Evolutionary conservation across 2,113 vertebrate species (phyloP).

Genomic region (Nanorana parkeri): DNA sequence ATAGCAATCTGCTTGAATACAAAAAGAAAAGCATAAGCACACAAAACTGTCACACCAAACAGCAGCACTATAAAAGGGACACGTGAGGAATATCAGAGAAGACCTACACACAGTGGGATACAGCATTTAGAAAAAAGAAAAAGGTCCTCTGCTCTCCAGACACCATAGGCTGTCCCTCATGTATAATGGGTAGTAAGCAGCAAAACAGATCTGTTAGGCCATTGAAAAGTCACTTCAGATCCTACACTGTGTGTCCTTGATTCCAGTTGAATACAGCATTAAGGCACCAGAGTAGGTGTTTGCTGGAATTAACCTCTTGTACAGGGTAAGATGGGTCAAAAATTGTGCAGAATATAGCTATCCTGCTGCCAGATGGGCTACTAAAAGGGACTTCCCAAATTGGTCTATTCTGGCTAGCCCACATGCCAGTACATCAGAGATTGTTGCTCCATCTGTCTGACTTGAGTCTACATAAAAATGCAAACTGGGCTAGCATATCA

Average conservation of each 20-base stretch:
- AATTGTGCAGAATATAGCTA: too few relatives aligned
- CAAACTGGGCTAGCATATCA: too few relatives aligned
- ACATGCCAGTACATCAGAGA: too few relatives aligned
- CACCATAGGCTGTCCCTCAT: neutral
- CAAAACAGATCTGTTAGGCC: neutral
- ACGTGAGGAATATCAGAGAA: constrained; percentile 5
- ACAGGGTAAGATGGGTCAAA: neutral
- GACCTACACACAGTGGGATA: neutral
- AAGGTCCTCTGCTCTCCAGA: neutral
- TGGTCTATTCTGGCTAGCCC: too few relatives aligned
- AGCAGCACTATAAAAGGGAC: constrained; percentile 12
- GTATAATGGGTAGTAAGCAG: constrained; percentile 8
- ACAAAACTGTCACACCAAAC: constrained; percentile 7
- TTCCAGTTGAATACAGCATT: constrained; percentile 3
- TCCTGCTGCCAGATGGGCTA: too few relatives aligned
- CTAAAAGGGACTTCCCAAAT: too few relatives aligned
- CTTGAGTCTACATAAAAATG: too few relatives aligned
- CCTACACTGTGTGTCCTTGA: neutral
- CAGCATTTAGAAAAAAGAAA: neutral
- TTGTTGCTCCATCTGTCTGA: too few relatives aligned
- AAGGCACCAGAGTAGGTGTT: constrained; percentile 34
- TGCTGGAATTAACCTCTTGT: neutral
- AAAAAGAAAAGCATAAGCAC: neutral
- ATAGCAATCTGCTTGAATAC: neutral
- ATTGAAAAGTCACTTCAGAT: neutral